A percentile compares a stretch with the other conserved stretches of the same genome.
Evolutionary conservation across 92 coral and sea anemone genomes (phyloP).

Genomic region (Actinostola sp.): DNA sequence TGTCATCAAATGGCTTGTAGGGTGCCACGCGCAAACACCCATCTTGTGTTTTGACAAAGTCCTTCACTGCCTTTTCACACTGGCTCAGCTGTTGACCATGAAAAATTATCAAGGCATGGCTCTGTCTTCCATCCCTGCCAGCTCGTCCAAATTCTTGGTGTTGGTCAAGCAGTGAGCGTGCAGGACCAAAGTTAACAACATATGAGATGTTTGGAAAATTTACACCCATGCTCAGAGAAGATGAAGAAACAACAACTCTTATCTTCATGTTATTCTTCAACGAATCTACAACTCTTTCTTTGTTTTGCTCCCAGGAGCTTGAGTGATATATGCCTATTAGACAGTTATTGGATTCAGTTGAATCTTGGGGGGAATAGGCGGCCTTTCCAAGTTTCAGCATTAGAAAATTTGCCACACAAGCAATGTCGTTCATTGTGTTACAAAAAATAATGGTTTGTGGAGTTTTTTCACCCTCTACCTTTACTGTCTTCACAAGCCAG

Average conservation of each 20-base stretch:
- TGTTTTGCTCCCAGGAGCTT: constrained; percentile 32
- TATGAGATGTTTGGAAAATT: constrained; percentile 43
- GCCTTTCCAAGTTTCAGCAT: constrained; percentile 29
- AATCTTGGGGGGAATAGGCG: constrained; percentile 3
- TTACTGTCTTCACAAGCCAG: constrained; percentile 12
- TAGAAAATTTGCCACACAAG: constrained; percentile 18
- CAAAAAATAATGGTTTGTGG: constrained; percentile 37
- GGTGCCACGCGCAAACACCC: constrained; percentile 35
- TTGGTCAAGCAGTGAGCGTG: constrained; percentile 33
- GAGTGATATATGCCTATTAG: constrained; percentile 52
- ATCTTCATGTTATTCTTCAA: constrained; percentile 17
- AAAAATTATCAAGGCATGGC: constrained; percentile 18
- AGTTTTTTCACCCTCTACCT: constrained; percentile 10
- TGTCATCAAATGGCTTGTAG: constrained; percentile 39
- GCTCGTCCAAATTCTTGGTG: constrained; percentile 61
- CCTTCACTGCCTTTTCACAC: constrained; percentile 34
- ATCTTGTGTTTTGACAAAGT: constrained; percentile 33
- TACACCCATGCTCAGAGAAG: constrained; percentile 53
- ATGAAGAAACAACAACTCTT: constrained; percentile 45
- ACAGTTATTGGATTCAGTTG: constrained; percentile 14
- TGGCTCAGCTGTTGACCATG: constrained; percentile 53
- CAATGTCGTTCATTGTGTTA: constrained; percentile 37
- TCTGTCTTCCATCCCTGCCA: constrained; percentile 34
- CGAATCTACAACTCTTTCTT: constrained; percentile 27
- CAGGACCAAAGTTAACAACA: constrained; percentile 55